Percentiles rank a stretch among this genome's conserved stretches.
Evolutionary conservation across 1,140 invertebrate species (phyloP).

Genomic region (Muscidifurax raptorellus): DNA sequence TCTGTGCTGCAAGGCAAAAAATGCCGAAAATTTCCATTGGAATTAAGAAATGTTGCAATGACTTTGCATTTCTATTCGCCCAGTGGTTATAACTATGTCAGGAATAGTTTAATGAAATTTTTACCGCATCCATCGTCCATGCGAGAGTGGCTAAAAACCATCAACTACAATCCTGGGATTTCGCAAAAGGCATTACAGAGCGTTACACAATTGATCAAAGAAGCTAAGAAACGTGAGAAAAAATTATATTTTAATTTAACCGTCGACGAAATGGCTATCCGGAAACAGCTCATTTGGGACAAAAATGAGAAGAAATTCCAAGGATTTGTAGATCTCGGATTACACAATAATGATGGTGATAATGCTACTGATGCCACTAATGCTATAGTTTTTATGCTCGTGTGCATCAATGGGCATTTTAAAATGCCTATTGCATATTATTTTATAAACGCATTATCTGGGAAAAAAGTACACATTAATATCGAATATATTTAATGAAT

Average conservation of each 20-base stretch:
- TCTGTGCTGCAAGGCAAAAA: too few species aligned
- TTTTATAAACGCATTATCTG: not conserved
- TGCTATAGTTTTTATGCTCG: constrained; percentile 18
- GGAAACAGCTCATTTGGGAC: not conserved
- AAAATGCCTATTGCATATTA: constrained; percentile 11
- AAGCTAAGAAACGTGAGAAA: not conserved
- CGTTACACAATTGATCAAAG: not conserved
- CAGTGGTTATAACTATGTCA: not conserved
- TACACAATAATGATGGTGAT: not conserved
- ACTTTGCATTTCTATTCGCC: not conserved
- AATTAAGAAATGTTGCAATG: too few species aligned
- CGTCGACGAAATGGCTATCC: not conserved
- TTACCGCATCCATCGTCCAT: not conserved
- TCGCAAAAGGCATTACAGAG: not conserved
- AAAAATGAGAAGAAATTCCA: not conserved
- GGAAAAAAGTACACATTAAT: not conserved
- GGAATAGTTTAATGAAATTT: not conserved
- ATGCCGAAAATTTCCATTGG: too few species aligned
- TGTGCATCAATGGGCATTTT: not conserved
- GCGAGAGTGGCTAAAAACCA: not conserved
- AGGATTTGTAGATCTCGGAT: constrained; percentile 3
- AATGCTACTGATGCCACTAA: not conserved
- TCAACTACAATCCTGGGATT: constrained; percentile 2
- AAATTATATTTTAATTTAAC: not conserved
- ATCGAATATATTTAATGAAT: not conserved